Percentiles rank a stretch among this genome's conserved stretches.
phyloP scores from a whole-genome alignment of 2,113 vertebrate genomes.

The Gadus chalcogrammus region DNA sequence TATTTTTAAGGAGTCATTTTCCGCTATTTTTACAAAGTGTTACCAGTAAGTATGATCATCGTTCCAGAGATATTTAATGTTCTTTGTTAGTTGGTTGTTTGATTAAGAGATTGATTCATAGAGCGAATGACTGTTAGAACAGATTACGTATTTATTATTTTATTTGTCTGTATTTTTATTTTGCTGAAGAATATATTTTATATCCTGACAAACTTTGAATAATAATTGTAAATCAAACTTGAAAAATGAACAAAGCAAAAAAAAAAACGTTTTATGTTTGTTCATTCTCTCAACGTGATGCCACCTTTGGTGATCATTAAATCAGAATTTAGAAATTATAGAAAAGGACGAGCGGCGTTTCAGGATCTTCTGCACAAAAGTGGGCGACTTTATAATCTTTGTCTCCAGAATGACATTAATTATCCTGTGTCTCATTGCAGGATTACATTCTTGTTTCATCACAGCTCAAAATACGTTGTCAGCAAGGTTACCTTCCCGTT shows the following conservation, averaged over 20 bases:
- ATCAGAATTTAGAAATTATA: neutral
- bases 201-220: constrained; percentile 16
- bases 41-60: neutral
- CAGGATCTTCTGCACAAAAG: no score
- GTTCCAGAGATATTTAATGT: neutral
- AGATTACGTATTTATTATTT: constrained; percentile 6
- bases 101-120: neutral
- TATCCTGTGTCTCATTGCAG: no score
- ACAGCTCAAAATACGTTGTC: neutral
- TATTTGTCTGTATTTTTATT: constrained; percentile 5
- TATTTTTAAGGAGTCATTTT: neutral
- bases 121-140: neutral
- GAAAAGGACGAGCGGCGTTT: neutral
- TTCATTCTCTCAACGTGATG: neutral
- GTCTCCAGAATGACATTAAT: no score
- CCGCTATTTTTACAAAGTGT: no score
- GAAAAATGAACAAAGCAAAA: constrained; percentile 4
- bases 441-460: no score
- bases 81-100: neutral
- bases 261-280: neutral
- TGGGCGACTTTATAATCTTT: no score
- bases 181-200: constrained; percentile 4
- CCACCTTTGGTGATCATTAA: neutral
- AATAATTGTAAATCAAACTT: neutral
- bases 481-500: no score